Evolutionary conservation across 2,113 vertebrate genomes (phyloP).

Genomic region (Globicephala melas): DNA sequence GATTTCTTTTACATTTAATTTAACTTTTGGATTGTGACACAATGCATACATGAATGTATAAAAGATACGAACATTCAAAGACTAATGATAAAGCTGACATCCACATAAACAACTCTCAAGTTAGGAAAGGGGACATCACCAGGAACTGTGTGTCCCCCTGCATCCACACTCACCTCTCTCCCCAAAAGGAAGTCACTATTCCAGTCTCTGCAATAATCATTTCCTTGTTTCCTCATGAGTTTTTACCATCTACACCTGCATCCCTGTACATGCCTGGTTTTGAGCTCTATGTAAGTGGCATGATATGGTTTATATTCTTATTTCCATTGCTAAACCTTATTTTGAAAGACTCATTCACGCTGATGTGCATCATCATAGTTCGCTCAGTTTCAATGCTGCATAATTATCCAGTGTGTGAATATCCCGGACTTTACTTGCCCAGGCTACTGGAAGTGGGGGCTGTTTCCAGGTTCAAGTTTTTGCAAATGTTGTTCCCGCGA

Average conservation of each 20-base stretch:
- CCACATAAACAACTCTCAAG: not conserved
- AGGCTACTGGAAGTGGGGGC: not conserved
- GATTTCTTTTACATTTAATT: not conserved
- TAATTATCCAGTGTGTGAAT: not conserved
- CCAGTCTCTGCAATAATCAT: not conserved
- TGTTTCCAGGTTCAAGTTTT: not conserved
- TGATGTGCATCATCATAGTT: no score
- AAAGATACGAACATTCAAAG: not conserved
- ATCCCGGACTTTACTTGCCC: not conserved
- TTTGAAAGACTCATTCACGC: not conserved
- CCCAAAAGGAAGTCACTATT: not conserved
- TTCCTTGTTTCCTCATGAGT: not conserved
- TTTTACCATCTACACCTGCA: not conserved
- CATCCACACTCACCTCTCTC: no score
- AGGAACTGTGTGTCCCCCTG: not conserved
- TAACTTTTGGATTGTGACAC: not conserved
- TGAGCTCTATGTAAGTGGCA: not conserved
- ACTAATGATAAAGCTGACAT: not conserved
- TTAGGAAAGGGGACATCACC: not conserved
- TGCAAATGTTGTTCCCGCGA: not conserved
- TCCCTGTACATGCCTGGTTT: not conserved
- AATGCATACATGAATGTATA: not conserved
- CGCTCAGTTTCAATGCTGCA: not conserved
- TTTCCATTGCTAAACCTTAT: not conserved
- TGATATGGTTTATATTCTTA: not conserved